phyloP scores from a whole-genome alignment of 1,140 invertebrate species.

The Zaprionus camerounensis region DNA sequence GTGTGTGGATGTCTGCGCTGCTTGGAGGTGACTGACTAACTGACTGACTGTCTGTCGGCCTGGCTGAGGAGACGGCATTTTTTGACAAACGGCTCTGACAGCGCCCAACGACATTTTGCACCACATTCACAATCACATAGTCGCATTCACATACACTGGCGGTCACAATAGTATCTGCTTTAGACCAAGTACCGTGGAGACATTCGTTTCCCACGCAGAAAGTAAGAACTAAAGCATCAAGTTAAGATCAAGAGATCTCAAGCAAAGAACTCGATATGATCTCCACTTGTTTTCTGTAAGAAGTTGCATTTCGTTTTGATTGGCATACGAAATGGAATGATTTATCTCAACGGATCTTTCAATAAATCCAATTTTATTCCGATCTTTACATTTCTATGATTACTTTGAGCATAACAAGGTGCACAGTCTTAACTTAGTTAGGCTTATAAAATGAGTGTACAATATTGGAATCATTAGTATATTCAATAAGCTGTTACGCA shows the following conservation, averaged over 20 bases:
- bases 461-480: neutral
- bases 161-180: slow-evolving; percentile 14
- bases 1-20: slow-evolving; percentile 45
- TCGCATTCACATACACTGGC: slow-evolving; percentile 15
- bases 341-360: neutral
- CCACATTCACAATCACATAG: slow-evolving; percentile 35
- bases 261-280: neutral
- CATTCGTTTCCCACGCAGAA: neutral
- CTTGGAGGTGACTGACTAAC: slow-evolving; percentile 59
- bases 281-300: neutral
- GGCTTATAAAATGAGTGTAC: too few species aligned
- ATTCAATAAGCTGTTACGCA: neutral
- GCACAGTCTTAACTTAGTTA: too few species aligned
- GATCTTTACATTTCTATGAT: neutral
- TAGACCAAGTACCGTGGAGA: neutral
- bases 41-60: slow-evolving; percentile 40
- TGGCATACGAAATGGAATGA: neutral
- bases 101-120: slow-evolving; percentile 58
- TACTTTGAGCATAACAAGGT: too few species aligned
- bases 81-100: slow-evolving; percentile 59
- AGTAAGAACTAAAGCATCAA: neutral
- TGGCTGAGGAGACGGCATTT: slow-evolving; percentile 34
- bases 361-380: neutral
- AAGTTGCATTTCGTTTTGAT: neutral
- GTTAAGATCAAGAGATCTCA: neutral